These are phyloP conservation scores for Mechanitis mazaeus DNA, from an alignment of 2,888 invertebrate genomes.

Conservation along the genomic window DNA sequence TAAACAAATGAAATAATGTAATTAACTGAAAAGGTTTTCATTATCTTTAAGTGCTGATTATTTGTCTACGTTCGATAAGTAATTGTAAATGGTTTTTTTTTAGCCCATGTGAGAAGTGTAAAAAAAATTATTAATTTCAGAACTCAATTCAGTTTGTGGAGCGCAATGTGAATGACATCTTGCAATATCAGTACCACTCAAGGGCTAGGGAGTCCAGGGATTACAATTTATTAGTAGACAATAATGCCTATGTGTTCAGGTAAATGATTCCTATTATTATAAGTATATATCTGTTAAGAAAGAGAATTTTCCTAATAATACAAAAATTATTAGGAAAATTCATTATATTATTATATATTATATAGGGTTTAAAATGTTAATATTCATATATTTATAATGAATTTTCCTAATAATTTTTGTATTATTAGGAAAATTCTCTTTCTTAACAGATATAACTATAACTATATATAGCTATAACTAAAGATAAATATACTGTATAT, in stretches of 20 bases:
- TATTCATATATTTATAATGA: too few relatives aligned
- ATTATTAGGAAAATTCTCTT: too few relatives aligned
- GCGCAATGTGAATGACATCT: constrained; percentile 89
- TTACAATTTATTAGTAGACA: constrained; percentile 86
- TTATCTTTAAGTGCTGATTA: neutral
- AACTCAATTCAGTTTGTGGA: constrained; percentile 85
- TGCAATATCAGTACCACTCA: constrained; percentile 88
- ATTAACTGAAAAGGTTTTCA: too few relatives aligned
- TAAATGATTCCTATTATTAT: constrained; percentile 34
- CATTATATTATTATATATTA: too few relatives aligned
- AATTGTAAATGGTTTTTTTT: neutral
- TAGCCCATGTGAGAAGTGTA: neutral
- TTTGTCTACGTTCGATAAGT: neutral
- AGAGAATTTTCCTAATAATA: too few relatives aligned
- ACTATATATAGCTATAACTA: too few relatives aligned
- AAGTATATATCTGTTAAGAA: neutral
- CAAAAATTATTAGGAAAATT: too few relatives aligned
- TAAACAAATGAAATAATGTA: too few relatives aligned
- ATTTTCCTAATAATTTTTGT: too few relatives aligned
- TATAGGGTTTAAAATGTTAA: too few relatives aligned
- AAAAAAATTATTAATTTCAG: constrained; percentile 61
- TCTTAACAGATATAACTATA: neutral
- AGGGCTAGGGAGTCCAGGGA: constrained; percentile 89
- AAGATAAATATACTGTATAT: too few relatives aligned
- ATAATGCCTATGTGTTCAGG: constrained; percentile 90